Percentiles rank a stretch among this genome's conserved stretches.
Evolutionary conservation across 2,888 invertebrate genomes (phyloP).

Genomic region (Lepidocyrtinus sp.): DNA sequence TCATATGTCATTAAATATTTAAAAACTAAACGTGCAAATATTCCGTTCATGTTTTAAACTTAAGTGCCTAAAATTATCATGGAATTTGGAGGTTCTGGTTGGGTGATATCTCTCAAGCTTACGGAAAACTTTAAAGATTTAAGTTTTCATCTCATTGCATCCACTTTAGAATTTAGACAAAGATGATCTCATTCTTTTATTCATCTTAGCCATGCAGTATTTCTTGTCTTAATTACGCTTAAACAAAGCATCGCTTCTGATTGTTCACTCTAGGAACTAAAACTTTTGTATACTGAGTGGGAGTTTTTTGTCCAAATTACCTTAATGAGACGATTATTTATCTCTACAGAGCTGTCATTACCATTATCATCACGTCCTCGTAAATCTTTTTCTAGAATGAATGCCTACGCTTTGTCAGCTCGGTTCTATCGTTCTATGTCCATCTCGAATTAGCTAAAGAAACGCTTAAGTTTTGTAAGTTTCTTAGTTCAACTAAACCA

Average conservation of each 20-base stretch:
- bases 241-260: background rate
- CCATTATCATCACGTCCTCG: background rate
- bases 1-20: background rate
- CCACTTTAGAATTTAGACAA: too few relatives aligned
- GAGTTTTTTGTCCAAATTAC: background rate
- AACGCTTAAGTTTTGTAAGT: background rate
- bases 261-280: background rate
- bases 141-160: too few relatives aligned
- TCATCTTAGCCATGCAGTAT: background rate
- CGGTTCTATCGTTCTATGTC: too few relatives aligned
- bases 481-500: background rate
- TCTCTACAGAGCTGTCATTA: background rate
- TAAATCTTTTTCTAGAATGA: background rate
- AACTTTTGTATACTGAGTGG: background rate
- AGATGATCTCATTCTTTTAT: background rate
- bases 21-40: too few relatives aligned
- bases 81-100: background rate
- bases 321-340: background rate
- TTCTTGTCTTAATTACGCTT: background rate
- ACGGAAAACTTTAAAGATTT: background rate
- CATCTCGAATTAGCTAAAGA: too few relatives aligned
- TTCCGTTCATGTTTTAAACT: too few relatives aligned
- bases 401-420: too few relatives aligned
- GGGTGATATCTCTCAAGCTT: background rate
- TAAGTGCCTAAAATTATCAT: too few relatives aligned